Evolutionary conservation across 2,797 vertebrate species (phyloP).

Genomic region (Threskiornis aethiopicus): DNA sequence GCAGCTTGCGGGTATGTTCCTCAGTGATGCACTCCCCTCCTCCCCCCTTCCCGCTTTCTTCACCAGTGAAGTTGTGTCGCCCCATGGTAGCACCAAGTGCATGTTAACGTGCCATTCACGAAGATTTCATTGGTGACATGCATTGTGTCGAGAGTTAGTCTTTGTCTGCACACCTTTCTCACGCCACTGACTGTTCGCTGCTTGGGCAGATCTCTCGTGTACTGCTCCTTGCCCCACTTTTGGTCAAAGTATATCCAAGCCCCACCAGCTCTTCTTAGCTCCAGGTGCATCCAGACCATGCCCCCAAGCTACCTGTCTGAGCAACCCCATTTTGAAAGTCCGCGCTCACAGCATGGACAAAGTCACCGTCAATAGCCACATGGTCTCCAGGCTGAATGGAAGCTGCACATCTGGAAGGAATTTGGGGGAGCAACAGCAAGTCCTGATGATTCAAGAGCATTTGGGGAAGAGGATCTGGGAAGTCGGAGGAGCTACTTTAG

Average conservation of each 20-base stretch:
- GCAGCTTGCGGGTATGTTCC: neutral
- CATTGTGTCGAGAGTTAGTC: conserved; percentile 72
- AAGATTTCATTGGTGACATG: conserved; percentile 72
- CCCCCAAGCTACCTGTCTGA: neutral
- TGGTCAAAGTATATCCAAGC: neutral
- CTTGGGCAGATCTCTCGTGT: conserved; percentile 67
- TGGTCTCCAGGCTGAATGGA: conserved; percentile 28
- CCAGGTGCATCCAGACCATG: neutral
- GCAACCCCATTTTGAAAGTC: neutral
- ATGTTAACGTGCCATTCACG: conserved; percentile 62
- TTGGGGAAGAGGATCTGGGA: neutral
- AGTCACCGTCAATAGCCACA: conserved; percentile 21
- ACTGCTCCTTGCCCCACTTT: neutral
- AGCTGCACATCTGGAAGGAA: conserved; percentile 37
- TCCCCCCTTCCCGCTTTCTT: neutral
- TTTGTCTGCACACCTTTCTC: conserved; percentile 72
- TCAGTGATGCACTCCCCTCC: conserved; percentile 3
- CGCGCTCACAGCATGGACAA: conserved; percentile 31
- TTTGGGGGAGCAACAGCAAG: neutral
- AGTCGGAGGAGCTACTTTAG: neutral
- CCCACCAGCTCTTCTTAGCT: conserved; percentile 13
- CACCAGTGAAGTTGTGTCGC: conserved; percentile 47
- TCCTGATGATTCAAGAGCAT: neutral
- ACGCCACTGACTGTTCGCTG: conserved; percentile 64
- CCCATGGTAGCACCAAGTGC: conserved; percentile 53